Evolutionary conservation across 2,113 vertebrate genomes (phyloP), one percentile per base, ranked within the genome.

Genomic region (Aix galericulata): DNA sequence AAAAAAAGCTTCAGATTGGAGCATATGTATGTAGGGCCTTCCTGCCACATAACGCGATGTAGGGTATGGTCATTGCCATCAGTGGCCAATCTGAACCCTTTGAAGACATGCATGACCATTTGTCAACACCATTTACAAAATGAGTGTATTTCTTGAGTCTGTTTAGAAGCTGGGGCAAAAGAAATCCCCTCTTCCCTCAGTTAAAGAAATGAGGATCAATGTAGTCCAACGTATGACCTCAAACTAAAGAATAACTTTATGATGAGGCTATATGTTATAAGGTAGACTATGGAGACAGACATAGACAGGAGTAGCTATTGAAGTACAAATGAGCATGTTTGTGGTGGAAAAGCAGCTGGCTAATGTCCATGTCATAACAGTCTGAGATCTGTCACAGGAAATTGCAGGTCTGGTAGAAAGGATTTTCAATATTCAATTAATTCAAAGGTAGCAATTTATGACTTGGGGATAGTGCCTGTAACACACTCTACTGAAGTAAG

Each of bases 371-470:
- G 44, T 91, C 53, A 29, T 87, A 94, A 82, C 34, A 91, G 53
- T 67, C 46, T 13, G 64, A 89, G 91, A 80, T 46, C 52, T 18
- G 67, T 27, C 55, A 74, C 63, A 91, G 91, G 87, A 96, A 94
- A 94, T 91, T 89, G 63, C 63, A 80, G 66, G 85, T 95, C 84
- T 91, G 66, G 31, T 87, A 76, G 58, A 78, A 89, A 82, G 40
- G 50, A 62, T 79, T 96, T 89, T 92, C 93, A 76, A 62, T 93
- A 90, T 81, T 75, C 76, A 79, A 10, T 78, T 60, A 88, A 91
- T 46, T 88, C n/a, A 67, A 78, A 93, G 50, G 60, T 46, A 90
- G 46, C 25, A 44, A 32, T 92, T 90, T 73, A 32, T 85, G 55
- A 55, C 22, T 82, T 34, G 13, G 17, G 26, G 18, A 71, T 89